phyloP scores from a whole-genome alignment of 1,140 invertebrate species.

The Drosophila pectinifera region DNA sequence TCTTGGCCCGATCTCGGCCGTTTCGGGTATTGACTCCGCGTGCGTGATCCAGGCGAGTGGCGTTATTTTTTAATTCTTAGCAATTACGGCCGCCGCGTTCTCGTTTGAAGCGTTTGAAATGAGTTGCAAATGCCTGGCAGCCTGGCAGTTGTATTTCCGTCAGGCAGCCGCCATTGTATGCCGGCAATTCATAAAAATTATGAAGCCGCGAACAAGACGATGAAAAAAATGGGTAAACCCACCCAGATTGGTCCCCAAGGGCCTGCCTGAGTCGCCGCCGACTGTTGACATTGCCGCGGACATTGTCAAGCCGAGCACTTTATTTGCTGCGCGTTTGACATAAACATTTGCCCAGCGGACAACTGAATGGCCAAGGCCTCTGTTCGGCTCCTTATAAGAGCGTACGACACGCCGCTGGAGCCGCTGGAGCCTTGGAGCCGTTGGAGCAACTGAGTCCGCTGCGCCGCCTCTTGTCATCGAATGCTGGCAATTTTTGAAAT shows the following conservation, averaged over 20 bases:
- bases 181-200: conserved; percentile 78
- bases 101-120: conserved; percentile 18
- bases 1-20: conserved; percentile 52
- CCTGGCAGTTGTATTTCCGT: conserved; percentile 47
- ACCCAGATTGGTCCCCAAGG: conserved; percentile 82
- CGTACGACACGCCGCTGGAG: conserved; percentile 65
- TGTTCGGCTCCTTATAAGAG: conserved; percentile 78
- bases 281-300: conserved; percentile 73
- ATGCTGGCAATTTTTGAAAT: conserved; percentile 79
- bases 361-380: conserved; percentile 77
- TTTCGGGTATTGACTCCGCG: conserved; percentile 55
- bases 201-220: conserved; percentile 33
- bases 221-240: conserved; percentile 43
- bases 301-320: conserved; percentile 81
- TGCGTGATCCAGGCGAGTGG: conserved; percentile 60
- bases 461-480: conserved; percentile 51
- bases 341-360: conserved; percentile 82
- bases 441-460: conserved; percentile 8
- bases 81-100: conserved; percentile 18
- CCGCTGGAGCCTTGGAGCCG: conserved; percentile 12
- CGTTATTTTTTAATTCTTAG: conserved; percentile 65
- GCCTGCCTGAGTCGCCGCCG: conserved; percentile 36
- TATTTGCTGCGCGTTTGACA: conserved; percentile 82
- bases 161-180: conserved; percentile 25
- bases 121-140: conserved; percentile 59